Base-by-base conservation (phyloP, 2,113 vertebrate species). In the Anarrhichthys ocellatus region DNA sequence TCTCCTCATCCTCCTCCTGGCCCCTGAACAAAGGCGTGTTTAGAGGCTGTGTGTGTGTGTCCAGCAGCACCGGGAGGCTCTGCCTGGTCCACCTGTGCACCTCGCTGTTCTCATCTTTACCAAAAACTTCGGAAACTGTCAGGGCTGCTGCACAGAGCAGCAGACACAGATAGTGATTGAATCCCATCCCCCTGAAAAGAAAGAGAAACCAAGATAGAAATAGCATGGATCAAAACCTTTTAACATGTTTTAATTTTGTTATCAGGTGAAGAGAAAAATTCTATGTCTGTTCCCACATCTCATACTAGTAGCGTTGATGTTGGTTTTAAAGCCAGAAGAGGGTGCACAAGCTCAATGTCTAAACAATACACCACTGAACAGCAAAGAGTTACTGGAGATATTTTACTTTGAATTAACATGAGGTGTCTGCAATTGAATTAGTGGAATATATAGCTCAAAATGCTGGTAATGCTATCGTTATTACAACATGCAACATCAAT, bases 21-120 rank as follows among this genome's bases (percentile, higher is more conserved):
- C 78, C 80, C 15, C 15, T 79, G 83, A 97, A 97, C 5, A 74
- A 82, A 48, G 96, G 92, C 58, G 87, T 91, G 15, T 79, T 84
- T 29, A 98, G 95, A 63, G 78, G 88, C 70, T 96, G 87, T 34
- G 96, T 97, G 78, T 92, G 95, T 73, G 92, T 89, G 0, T 93
- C 93, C 76, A 96, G 92, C 63, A 99, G 89, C 90, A 92, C 82
- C 1, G 97, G 98, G 73, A 97, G 85, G 71, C 91, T 93, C 65
- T 93, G 94, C n/a, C 90, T 85, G 70, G 91, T 94, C 97, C 96
- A 98, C 69, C 73, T 92, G 82, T 92, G 89, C 63, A 90, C 93
- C 65, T 93, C 62, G 6, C 87, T 90, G 80, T 86, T 67, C 20
- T 93, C 93, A 50, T 76, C 83, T 62, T 92, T 85, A 67, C 87